These are phyloP conservation scores for Glandiceps talaboti DNA, from an alignment of 53 echinoderm and acorn worm genomes.

Conservation along the genomic window DNA sequence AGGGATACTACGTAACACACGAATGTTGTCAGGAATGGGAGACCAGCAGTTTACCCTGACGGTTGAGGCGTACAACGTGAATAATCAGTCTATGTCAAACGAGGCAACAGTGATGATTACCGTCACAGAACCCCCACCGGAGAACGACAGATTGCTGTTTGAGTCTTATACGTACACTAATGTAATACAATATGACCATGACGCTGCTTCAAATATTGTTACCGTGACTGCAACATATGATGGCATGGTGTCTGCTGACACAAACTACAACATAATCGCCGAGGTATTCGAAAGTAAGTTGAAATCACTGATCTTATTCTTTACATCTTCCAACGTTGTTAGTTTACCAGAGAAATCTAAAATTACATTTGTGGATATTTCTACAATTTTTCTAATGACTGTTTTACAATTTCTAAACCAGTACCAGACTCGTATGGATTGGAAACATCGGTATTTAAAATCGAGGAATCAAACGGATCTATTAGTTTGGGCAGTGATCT, in stretches of 20 bases:
- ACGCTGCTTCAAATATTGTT: not conserved
- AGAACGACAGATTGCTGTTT: not conserved
- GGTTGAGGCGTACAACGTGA: not conserved
- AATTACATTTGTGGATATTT: no score
- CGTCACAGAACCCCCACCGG: not conserved
- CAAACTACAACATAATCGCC: not conserved
- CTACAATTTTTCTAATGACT: no score
- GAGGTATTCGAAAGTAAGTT: not conserved
- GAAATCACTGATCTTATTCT: no score
- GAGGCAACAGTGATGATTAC: not conserved
- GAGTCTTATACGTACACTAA: not conserved
- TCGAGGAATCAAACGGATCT: no score
- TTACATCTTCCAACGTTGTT: no score
- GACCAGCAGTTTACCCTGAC: not conserved
- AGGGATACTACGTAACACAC: not conserved
- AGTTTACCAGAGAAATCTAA: no score
- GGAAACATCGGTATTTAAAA: no score
- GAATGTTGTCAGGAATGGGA: not conserved
- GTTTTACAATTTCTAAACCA: no score
- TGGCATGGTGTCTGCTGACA: not conserved
- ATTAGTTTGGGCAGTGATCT: no score
- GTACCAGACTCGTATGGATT: no score
- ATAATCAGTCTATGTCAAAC: not conserved
- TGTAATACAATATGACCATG: not conserved
- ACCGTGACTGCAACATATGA: not conserved